These are phyloP conservation scores for Prostheceraeus crozeri DNA, from an alignment of 2,888 invertebrate genomes.

Conservation along the genomic window DNA sequence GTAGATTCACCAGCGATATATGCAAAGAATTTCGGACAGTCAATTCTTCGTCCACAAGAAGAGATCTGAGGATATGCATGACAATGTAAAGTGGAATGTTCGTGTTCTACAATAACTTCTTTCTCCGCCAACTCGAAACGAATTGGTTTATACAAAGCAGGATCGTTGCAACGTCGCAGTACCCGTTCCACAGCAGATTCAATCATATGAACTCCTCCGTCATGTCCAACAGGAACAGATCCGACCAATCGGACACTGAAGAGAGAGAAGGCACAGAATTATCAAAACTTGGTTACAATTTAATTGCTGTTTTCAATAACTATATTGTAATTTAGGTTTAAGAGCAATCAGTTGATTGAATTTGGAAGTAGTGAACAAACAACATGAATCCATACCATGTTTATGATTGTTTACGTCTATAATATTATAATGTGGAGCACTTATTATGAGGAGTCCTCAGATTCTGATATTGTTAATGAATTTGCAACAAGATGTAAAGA, in stretches of 20 bases:
- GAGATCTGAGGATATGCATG: conserved; percentile 33
- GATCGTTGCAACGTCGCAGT: conserved; percentile 4
- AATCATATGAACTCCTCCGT: conserved; percentile 25
- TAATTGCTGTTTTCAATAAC: too few relatives aligned
- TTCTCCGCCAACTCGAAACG: conserved; percentile 20
- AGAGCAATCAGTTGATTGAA: too few relatives aligned
- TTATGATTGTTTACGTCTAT: too few relatives aligned
- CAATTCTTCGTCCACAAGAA: conserved; percentile 27
- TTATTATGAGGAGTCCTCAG: too few relatives aligned
- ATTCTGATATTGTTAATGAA: too few relatives aligned
- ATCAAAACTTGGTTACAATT: too few relatives aligned
- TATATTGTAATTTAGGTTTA: too few relatives aligned
- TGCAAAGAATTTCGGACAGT: conserved; percentile 25
- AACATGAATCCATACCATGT: too few relatives aligned
- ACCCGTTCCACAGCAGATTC: conserved; percentile 10
- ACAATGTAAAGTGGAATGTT: neutral
- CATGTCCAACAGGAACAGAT: neutral
- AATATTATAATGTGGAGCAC: too few relatives aligned
- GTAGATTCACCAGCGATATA: conserved; percentile 31
- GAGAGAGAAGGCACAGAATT: too few relatives aligned
- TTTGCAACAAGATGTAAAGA: too few relatives aligned
- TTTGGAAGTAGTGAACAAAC: too few relatives aligned
- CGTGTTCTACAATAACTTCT: neutral
- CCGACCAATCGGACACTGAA: conserved; percentile 29
- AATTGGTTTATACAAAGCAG: conserved; percentile 13